Evolutionary conservation across 2,888 invertebrate species (phyloP), one percentile per base, ranked within the genome.

Genomic region (Meandrusa payeni): DNA sequence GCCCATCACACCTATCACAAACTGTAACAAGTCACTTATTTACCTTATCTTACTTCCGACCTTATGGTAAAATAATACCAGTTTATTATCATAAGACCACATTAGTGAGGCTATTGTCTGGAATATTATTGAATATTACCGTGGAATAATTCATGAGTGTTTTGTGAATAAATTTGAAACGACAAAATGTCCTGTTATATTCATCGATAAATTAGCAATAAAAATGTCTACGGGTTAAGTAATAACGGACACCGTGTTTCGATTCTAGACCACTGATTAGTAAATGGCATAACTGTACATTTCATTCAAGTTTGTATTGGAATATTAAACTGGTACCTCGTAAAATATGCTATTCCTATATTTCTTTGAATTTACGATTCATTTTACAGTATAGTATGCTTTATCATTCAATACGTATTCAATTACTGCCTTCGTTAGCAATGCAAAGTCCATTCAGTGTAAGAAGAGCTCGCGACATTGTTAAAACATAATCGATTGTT

Each of bases 111-210:
- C n/a, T n/a, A n/a, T n/a, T n/a, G n/a, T n/a, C n/a, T n/a, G n/a
- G n/a, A n/a, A n/a, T n/a, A n/a, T n/a, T n/a, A n/a, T n/a, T n/a
- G n/a, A n/a, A n/a, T n/a, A n/a, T n/a, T n/a, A n/a, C n/a, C n/a
- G n/a, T n/a, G n/a, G n/a, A n/a, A n/a, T n/a, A n/a, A 32, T 32
- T 32, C 19, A 32, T 32, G 11, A 32, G 32, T 6, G 20, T 32
- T 32, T n/a, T n/a, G 19, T 4, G 32, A 32, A 32, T 32, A 32
- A 20, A 32, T 29, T 29, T 17, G 11, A 11, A 10, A 11, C 20
- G 20, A 36, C 15, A 19, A 11, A 19, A 12, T 40, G 32, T 41
- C 33, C 41, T 41, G 33, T 41, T 41, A 41, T 41, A 19, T 32
- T 17, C 19, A 23, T 31, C 12, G 26, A 41, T 22, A 32, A 33